A percentile compares a stretch with the other conserved stretches of the same genome.
These are phyloP conservation scores for Drosophila quinaria DNA, from an alignment of 2,888 invertebrate species.

Conservation along the genomic window DNA sequence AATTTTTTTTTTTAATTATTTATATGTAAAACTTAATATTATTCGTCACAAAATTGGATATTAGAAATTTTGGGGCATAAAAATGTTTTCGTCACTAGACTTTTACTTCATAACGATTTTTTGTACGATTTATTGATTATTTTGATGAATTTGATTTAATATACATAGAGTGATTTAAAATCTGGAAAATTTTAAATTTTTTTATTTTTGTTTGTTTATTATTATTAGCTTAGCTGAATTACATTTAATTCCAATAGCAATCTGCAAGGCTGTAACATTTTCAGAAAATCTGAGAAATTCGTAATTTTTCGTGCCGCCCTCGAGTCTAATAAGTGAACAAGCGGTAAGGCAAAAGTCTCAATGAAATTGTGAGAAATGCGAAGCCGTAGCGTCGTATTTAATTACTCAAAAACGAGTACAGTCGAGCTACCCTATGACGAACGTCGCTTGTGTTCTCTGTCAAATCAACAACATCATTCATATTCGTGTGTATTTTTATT, in stretches of 20 bases:
- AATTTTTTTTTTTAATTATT: too few species aligned
- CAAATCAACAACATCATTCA: neutral
- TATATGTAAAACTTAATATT: too few species aligned
- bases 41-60: too few species aligned
- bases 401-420: constrained; percentile 48
- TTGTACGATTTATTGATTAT: neutral
- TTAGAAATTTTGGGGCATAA: too few species aligned
- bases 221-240: too few species aligned
- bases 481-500: neutral
- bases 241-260: too few species aligned
- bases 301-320: constrained; percentile 26
- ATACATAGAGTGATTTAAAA: too few species aligned
- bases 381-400: constrained; percentile 53
- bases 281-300: neutral
- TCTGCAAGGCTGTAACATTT: neutral
- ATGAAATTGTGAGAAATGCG: constrained; percentile 57
- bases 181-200: neutral
- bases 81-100: too few species aligned
- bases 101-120: too few species aligned
- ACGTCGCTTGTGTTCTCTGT: neutral
- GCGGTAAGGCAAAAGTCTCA: constrained; percentile 41
- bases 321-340: constrained; percentile 20
- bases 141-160: neutral
- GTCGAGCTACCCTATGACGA: neutral
- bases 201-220: too few species aligned